Evolutionary conservation across 2,888 invertebrate species (phyloP).

Genomic region (Drosophila niveifrons): DNA sequence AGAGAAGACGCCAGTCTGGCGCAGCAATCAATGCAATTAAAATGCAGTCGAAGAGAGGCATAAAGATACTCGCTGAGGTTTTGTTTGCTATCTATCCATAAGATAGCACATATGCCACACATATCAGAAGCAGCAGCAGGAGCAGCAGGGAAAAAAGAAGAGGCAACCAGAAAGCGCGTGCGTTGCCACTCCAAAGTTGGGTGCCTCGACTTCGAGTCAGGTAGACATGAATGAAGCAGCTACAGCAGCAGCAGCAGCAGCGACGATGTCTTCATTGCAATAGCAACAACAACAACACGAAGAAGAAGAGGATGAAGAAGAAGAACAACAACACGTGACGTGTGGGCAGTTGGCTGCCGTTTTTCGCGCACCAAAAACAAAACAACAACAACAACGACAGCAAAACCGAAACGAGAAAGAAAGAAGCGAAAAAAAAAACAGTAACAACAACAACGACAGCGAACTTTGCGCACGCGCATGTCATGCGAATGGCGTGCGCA

Average conservation of each 20-base stretch:
- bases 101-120: constrained; percentile 14
- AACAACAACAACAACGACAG: constrained; percentile 1
- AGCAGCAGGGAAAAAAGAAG: constrained; percentile 7
- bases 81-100: constrained; percentile 6
- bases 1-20: neutral
- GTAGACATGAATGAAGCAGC: constrained; percentile 65
- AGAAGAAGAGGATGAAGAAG: constrained; percentile 10
- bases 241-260: constrained; percentile 22
- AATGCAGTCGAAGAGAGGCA: neutral
- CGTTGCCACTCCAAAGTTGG: constrained; percentile 28
- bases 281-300: constrained; percentile 25
- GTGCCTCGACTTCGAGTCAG: constrained; percentile 35
- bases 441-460: constrained; percentile 13
- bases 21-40: constrained; percentile 3
- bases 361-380: constrained; percentile 61
- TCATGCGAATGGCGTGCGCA: constrained; percentile 65
- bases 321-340: constrained; percentile 24
- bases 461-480: constrained; percentile 71
- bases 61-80: neutral
- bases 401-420: constrained; percentile 15
- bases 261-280: constrained; percentile 65
- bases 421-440: neutral
- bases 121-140: neutral
- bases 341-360: constrained; percentile 76
- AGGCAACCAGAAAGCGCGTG: constrained; percentile 33